Conservation (phyloP, 2,888 invertebrate genomes). For the Netelia fuscicornis region DNA sequence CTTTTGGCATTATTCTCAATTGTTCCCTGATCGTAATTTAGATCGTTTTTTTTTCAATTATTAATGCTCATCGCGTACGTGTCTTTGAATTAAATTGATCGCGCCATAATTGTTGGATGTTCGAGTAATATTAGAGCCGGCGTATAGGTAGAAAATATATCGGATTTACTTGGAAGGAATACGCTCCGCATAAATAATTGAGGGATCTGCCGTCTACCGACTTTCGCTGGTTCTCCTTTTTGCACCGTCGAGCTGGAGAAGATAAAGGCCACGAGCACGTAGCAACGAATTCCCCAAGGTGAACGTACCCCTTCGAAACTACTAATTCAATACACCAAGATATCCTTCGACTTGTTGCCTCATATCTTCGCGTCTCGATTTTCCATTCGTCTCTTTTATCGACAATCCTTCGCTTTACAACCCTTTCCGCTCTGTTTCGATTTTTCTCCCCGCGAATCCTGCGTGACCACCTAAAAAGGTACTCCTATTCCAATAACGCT, state of each 20-base stretch:
- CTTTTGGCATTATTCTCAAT: too few species aligned
- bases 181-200: conserved; percentile 62
- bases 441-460: not conserved
- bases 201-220: conserved; percentile 50
- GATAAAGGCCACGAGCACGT: conserved; percentile 60
- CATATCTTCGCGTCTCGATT: conserved; percentile 52
- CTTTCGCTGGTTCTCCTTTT: conserved; percentile 46
- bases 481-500: not conserved
- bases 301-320: conserved; percentile 64
- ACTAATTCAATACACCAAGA: conserved; percentile 71
- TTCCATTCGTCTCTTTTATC: conserved; percentile 59
- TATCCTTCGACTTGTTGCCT: conserved; percentile 58
- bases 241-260: conserved; percentile 42
- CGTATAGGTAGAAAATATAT: conserved; percentile 24
- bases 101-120: conserved; percentile 24
- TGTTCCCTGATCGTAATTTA: too few species aligned
- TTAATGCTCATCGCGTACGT: too few species aligned
- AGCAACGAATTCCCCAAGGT: conserved; percentile 64
- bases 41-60: too few species aligned
- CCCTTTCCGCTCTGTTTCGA: conserved; percentile 28
- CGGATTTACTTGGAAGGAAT: conserved; percentile 56
- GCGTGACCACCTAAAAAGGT: not conserved
- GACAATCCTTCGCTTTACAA: conserved; percentile 37
- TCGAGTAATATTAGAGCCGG: not conserved
- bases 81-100: not conserved